Conservation (phyloP, 2,888 invertebrate genomes). For the Hoplodrina ambigua region DNA sequence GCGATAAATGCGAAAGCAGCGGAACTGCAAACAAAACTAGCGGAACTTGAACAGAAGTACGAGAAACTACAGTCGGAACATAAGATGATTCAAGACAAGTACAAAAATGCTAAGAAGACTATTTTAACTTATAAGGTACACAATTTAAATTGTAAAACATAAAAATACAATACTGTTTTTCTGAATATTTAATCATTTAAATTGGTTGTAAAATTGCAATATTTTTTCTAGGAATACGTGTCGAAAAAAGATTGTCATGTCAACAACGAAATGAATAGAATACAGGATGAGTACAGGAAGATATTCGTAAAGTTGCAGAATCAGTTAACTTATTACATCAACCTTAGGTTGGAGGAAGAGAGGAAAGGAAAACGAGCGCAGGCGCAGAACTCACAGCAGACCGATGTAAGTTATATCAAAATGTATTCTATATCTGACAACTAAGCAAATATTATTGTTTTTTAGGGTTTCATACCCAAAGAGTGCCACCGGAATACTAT, state of each 20-base stretch:
- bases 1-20: conserved; percentile 83
- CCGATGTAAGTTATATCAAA: conserved; percentile 73
- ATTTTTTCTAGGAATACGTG: conserved; percentile 89
- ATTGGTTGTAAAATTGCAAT: background rate
- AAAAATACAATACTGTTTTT: background rate
- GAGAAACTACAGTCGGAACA: conserved; percentile 83
- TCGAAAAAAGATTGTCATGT: conserved; percentile 92
- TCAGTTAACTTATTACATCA: conserved; percentile 86
- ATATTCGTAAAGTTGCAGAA: conserved; percentile 89
- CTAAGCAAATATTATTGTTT: background rate
- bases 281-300: conserved; percentile 91
- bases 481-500: background rate
- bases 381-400: conserved; percentile 67
- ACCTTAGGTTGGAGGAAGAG: conserved; percentile 84
- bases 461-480: too few relatives aligned
- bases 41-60: conserved; percentile 82
- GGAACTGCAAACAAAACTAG: conserved; percentile 83
- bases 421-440: background rate
- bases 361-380: conserved; percentile 65
- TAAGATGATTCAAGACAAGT: conserved; percentile 89
- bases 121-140: conserved; percentile 91
- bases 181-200: background rate
- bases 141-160: background rate
- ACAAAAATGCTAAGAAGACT: conserved; percentile 91
- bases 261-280: conserved; percentile 91